Conservation (phyloP, 2,113 vertebrate genomes). For the Rhinolophus sinicus region DNA sequence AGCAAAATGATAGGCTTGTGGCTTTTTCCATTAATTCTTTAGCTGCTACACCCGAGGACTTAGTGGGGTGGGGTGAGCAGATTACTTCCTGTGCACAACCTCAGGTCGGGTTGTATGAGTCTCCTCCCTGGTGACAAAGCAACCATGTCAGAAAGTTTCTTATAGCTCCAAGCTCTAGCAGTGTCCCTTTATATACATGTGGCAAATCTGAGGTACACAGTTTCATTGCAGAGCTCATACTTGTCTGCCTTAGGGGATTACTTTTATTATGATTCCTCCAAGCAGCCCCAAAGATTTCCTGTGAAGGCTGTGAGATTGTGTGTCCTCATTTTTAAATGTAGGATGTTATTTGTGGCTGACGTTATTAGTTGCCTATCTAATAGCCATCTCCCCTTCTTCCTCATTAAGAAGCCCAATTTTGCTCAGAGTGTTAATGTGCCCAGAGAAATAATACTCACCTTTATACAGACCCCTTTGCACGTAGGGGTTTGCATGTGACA, state of each 20-base stretch:
- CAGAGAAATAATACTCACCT: neutral
- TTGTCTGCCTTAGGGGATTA: neutral
- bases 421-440: neutral
- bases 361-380: neutral
- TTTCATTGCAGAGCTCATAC: neutral
- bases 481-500: neutral
- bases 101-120: neutral
- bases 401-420: neutral
- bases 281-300: neutral
- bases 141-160: constrained; percentile 35
- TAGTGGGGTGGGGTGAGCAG: neutral
- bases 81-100: neutral
- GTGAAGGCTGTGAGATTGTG: neutral
- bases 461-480: neutral
- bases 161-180: neutral
- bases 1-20: neutral
- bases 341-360: neutral
- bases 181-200: neutral
- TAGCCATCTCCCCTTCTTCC: neutral
- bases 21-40: neutral
- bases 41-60: neutral
- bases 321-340: neutral
- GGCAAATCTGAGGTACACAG: neutral
- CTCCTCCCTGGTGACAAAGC: neutral
- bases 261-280: neutral